Percentiles rank a stretch among this genome's conserved stretches.
Conservation (phyloP, 2,888 invertebrate genomes). For the Himalopsyche japonica region DNA sequence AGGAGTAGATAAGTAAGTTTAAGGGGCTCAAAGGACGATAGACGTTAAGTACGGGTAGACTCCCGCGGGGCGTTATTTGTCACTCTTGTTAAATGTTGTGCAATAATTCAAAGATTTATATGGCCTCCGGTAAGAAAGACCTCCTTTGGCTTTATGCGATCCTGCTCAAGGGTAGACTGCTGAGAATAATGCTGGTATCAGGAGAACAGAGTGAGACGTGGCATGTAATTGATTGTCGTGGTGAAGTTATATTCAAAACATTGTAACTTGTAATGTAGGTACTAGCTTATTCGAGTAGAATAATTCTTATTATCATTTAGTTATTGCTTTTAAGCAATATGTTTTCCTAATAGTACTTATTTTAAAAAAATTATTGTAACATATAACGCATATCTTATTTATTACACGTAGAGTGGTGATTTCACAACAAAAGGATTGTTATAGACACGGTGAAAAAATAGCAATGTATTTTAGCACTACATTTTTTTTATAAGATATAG, state of each 20-base stretch:
- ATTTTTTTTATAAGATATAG: too few species aligned
- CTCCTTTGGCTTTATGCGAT: conserved; percentile 38
- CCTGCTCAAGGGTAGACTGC: conserved; percentile 10
- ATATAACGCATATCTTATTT: too few species aligned
- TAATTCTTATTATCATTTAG: neutral
- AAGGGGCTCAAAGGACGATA: conserved; percentile 3
- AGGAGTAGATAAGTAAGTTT: neutral
- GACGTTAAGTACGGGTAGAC: conserved; percentile 7
- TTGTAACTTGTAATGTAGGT: neutral
- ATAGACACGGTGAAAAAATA: too few species aligned
- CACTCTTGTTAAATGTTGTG: conserved; percentile 41
- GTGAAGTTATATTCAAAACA: neutral
- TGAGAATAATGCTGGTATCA: neutral
- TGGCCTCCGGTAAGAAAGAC: conserved; percentile 34
- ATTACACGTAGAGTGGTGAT: too few species aligned
- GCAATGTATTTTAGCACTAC: too few species aligned
- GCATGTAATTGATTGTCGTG: neutral
- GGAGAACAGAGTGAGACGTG: neutral
- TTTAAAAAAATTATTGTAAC: too few species aligned
- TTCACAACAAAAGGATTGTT: too few species aligned
- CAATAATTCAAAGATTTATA: conserved; percentile 41
- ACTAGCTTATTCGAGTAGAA: neutral
- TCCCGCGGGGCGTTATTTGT: conserved; percentile 40
- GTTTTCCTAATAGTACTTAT: too few species aligned
- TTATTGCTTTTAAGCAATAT: neutral